Conservation (phyloP, 2,797 vertebrate genomes). For the Crypturellus tataupa region DNA sequence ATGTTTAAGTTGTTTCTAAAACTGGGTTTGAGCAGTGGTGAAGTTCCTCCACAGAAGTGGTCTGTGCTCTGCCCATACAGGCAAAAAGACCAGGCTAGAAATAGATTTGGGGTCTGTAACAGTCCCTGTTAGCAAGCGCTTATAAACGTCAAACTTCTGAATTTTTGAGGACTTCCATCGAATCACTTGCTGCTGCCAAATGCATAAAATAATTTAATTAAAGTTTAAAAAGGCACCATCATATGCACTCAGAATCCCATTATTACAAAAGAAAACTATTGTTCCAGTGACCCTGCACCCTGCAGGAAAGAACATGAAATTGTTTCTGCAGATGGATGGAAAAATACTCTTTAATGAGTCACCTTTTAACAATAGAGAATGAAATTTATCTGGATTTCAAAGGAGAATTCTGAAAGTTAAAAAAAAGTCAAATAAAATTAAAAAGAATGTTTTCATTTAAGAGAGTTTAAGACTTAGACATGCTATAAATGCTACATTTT, state of each 20-base stretch:
- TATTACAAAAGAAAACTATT: background rate
- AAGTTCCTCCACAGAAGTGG: background rate
- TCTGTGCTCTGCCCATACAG: background rate
- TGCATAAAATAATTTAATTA: background rate
- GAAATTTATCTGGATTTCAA: background rate
- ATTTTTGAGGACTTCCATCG: background rate
- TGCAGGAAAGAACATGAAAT: background rate
- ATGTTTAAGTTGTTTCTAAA: background rate
- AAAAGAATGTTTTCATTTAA: background rate
- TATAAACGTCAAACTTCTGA: background rate
- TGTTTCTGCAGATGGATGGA: background rate
- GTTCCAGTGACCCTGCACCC: background rate
- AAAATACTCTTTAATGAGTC: background rate
- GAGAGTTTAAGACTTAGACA: background rate
- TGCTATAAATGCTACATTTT: background rate
- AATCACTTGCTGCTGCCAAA: background rate
- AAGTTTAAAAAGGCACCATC: background rate
- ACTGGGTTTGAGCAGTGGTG: background rate
- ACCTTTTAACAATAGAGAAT: background rate
- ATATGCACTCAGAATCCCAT: background rate
- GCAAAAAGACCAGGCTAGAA: background rate
- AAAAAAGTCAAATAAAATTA: too few relatives aligned
- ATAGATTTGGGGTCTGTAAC: background rate
- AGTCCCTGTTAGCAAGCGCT: background rate
- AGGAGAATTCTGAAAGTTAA: background rate